Base-by-base conservation (phyloP, 2,797 vertebrate genomes). In the Xiphorhynchus erythropygius region DNA sequence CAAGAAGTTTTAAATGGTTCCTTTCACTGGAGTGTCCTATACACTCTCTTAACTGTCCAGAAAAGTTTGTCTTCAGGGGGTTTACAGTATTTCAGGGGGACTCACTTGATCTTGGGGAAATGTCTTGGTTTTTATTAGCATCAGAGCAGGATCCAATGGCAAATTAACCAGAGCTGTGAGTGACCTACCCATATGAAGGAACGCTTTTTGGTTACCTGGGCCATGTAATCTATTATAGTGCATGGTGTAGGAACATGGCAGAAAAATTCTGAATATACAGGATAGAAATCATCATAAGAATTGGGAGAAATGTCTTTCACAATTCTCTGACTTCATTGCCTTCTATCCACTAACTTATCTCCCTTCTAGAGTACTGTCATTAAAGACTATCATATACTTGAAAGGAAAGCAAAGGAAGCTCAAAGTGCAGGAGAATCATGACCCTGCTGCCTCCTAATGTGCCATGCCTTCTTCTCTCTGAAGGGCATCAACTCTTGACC, bases 401-500 rank as follows among this genome's bases (percentile, higher is more conserved):
- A 71, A 87, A 83, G 53, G 23, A 75, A 71, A 63, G 23, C 7
- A 37, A 56, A 93, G 33, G n/a, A 77, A 89, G 9, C 30, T 67
- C 39, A 30, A 0, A 27, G 25, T 63, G 14, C 1, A 5, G 57
- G 13, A 90, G 46, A 77, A 89, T 19, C 22, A 30, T 1, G 6
- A 60, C 4, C 16, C 12, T 59, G 50, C 53, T 78, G 33, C 25
- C 56, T 80, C 25, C 8, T 2, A 3, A 11, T 50, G 19, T 42
- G 56, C 68, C 8, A 7, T 46, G 24, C 10, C 42, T 85, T 11
- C 30, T 50, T 50, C 18, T 71, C n/a, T 46, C 79, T 63, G 83
- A 88, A 94, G 76, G 70, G 14, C 84, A 80, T 77, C n/a, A 39
- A 65, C 60, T 78, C 84, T 80, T 90, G 76, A 87, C 69, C 82